Conservation (phyloP, 2,113 vertebrate genomes). For the Hassar affinis region DNA sequence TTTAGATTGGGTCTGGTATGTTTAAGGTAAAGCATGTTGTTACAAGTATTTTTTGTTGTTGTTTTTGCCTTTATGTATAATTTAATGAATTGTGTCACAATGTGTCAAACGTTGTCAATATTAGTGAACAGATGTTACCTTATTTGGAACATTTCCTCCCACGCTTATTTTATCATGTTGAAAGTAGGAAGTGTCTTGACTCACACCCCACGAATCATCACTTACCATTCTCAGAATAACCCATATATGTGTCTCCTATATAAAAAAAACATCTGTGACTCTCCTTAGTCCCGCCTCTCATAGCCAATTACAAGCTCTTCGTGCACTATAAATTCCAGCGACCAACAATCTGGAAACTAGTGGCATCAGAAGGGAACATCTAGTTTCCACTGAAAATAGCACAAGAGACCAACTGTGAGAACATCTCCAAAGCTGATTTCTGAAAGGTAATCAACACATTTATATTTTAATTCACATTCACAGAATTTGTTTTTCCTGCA, state of each 20-base stretch:
- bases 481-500: not conserved
- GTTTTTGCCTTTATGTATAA: not conserved
- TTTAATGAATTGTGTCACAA: not conserved
- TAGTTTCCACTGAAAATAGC: not conserved
- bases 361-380: not conserved
- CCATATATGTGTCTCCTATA: not conserved
- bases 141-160: constrained; percentile 39
- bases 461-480: not conserved
- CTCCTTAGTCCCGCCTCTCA: constrained; percentile 32
- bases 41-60: not conserved
- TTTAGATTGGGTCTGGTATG: not conserved
- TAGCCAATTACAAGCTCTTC: not conserved
- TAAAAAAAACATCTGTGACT: not conserved
- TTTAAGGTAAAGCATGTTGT: not conserved
- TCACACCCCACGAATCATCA: constrained; percentile 24
- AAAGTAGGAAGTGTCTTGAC: constrained; percentile 33
- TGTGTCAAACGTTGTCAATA: constrained; percentile 5
- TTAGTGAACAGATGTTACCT: not conserved
- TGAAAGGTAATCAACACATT: constrained; percentile 35
- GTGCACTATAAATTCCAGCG: constrained; percentile 33
- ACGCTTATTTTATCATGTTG: not conserved
- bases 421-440: not conserved
- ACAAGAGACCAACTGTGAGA: not conserved
- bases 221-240: constrained; percentile 4
- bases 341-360: not conserved